Percentiles rank a stretch among this genome's conserved stretches.
These are phyloP conservation scores for Julus scandinavius DNA, from an alignment of 2,888 invertebrate species.

Conservation along the genomic window DNA sequence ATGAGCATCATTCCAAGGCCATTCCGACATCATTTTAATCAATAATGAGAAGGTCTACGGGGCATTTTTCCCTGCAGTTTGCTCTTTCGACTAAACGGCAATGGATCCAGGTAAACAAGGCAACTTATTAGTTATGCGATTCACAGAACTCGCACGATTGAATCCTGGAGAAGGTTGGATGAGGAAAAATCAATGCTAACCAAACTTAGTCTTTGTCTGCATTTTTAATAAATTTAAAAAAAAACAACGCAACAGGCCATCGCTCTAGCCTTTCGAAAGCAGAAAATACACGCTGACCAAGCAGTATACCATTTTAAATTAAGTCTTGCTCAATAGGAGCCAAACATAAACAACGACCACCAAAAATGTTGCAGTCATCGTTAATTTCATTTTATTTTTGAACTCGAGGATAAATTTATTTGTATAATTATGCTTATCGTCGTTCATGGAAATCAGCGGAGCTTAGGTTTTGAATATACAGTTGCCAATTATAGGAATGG, in stretches of 20 bases:
- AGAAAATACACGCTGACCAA: neutral
- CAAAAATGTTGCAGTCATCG: neutral
- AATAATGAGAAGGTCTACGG: conserved; percentile 5
- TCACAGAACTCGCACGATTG: neutral
- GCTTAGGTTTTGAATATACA: too few relatives aligned
- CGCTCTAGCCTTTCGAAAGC: neutral
- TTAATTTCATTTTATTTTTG: too few relatives aligned
- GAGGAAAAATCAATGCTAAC: neutral
- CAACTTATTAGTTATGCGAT: neutral
- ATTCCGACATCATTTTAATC: conserved; percentile 10
- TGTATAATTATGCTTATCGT: neutral
- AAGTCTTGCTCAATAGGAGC: too few relatives aligned
- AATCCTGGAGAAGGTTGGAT: neutral
- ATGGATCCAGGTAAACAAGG: conserved; percentile 13
- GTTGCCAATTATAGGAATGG: neutral
- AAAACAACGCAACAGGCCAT: neutral
- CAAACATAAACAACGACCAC: too few relatives aligned
- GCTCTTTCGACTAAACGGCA: neutral
- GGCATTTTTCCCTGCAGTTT: neutral
- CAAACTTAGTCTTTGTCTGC: neutral
- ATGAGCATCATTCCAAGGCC: neutral
- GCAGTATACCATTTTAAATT: too few relatives aligned
- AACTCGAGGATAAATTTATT: neutral
- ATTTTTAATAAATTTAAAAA: neutral
- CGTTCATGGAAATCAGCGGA: neutral